Evolutionary conservation across 2,113 vertebrate genomes (phyloP).

Genomic region (Cromileptes altivelis): DNA sequence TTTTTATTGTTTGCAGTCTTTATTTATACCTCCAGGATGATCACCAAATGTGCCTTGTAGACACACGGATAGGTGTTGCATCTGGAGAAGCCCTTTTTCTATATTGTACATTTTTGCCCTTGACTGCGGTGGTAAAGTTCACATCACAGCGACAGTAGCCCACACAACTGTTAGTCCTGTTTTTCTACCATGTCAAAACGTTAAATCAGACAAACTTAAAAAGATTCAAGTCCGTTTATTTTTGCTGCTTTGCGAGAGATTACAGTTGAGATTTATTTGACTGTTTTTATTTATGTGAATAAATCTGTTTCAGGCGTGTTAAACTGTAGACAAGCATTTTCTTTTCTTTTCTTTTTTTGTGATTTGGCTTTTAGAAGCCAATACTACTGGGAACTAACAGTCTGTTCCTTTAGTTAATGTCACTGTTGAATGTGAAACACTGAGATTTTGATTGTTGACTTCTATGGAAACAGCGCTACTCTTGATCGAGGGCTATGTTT

Average conservation of each 20-base stretch:
- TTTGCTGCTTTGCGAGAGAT: slow-evolving; percentile 71
- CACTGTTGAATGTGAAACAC: slow-evolving; percentile 79
- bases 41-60: slow-evolving; percentile 84
- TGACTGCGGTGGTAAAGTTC: slow-evolving; percentile 48
- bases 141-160: slow-evolving; percentile 40
- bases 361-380: slow-evolving; percentile 51
- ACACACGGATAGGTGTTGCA: slow-evolving; percentile 77
- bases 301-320: slow-evolving; percentile 60
- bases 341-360: slow-evolving; percentile 52
- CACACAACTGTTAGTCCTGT: slow-evolving; percentile 30
- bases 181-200: slow-evolving; percentile 45
- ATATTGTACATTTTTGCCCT: slow-evolving; percentile 53
- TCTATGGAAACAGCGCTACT: slow-evolving; percentile 63
- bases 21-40: slow-evolving; percentile 82
- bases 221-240: slow-evolving; percentile 41
- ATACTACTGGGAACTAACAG: slow-evolving; percentile 65
- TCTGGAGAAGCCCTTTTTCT: slow-evolving; percentile 75
- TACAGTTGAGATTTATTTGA: slow-evolving; percentile 60
- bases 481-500: slow-evolving; percentile 62
- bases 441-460: slow-evolving; percentile 70
- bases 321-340: slow-evolving; percentile 67
- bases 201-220: slow-evolving; percentile 34
- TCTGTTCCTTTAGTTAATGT: slow-evolving; percentile 57
- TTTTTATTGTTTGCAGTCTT: slow-evolving; percentile 71
- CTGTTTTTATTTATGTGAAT: slow-evolving; percentile 60